phyloP scores from a whole-genome alignment of 2,797 vertebrate genomes.

The Cyprinodon diabolis region DNA sequence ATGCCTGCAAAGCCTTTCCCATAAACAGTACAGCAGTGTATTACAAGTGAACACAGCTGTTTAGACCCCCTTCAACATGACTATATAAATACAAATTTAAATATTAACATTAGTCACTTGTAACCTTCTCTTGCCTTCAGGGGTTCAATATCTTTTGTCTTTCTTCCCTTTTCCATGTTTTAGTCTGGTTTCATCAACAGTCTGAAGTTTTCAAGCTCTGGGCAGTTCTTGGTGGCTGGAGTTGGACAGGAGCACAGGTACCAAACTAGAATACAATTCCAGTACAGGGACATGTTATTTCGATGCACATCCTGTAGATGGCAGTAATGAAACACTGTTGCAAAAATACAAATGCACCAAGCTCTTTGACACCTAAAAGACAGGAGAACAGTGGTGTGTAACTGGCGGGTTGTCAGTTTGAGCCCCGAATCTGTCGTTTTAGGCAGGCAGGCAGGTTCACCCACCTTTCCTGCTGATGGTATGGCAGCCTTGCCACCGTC shows the following conservation, averaged over 20 bases:
- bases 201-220: conserved; percentile 90
- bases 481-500: too few species aligned
- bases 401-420: too few species aligned
- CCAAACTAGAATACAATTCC: neutral
- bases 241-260: conserved; percentile 97
- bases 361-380: neutral
- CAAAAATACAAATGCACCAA: neutral
- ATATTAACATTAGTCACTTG: neutral
- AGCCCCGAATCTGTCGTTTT: too few species aligned
- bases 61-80: neutral
- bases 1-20: neutral
- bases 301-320: conserved; percentile 50
- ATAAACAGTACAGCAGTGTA: neutral
- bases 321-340: conserved; percentile 33
- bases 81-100: neutral
- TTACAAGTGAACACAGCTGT: neutral
- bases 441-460: too few species aligned
- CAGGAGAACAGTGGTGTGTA: too few species aligned
- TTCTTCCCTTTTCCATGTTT: conserved; percentile 10
- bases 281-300: neutral
- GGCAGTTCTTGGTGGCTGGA: conserved; percentile 93
- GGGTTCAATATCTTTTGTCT: neutral
- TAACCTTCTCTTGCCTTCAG: neutral
- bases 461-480: too few species aligned
- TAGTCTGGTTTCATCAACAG: conserved; percentile 96